Conservation (phyloP, 2,888 invertebrate species). For the Drosophila colorata region DNA sequence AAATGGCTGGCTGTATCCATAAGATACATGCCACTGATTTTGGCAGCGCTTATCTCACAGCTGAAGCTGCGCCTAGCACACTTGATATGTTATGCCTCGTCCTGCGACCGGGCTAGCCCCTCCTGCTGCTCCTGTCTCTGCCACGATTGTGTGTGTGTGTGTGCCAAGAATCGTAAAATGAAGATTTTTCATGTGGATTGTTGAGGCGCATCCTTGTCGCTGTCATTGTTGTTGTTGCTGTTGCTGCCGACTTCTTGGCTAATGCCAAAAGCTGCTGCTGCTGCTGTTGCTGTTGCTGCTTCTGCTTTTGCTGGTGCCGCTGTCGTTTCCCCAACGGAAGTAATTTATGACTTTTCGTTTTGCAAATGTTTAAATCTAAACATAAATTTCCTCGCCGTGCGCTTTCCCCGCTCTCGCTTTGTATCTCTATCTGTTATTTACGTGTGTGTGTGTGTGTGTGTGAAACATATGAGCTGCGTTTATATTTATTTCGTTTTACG, state of each 20-base stretch:
- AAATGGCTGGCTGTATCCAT: slow-evolving; percentile 75
- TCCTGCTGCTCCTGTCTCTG: slow-evolving; percentile 5
- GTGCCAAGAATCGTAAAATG: slow-evolving; percentile 78
- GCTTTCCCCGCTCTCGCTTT: slow-evolving; percentile 21
- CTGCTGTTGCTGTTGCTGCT: slow-evolving; percentile 15
- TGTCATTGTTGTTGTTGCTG: slow-evolving; percentile 49
- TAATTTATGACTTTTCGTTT: slow-evolving; percentile 82
- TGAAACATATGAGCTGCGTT: slow-evolving; percentile 71
- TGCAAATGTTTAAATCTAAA: slow-evolving; percentile 81
- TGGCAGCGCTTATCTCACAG: slow-evolving; percentile 72
- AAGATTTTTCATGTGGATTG: slow-evolving; percentile 81
- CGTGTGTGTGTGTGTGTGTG: slow-evolving; percentile 32
- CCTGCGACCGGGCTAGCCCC: slow-evolving; percentile 5
- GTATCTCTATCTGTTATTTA: slow-evolving; percentile 43
- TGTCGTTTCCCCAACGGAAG: slow-evolving; percentile 75
- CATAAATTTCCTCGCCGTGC: slow-evolving; percentile 69
- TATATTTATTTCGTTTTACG: slow-evolving; percentile 70
- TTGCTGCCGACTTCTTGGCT: slow-evolving; percentile 63
- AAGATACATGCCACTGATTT: slow-evolving; percentile 79
- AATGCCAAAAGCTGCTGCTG: slow-evolving; percentile 63
- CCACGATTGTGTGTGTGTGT: slow-evolving; percentile 26
- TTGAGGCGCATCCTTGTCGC: slow-evolving; percentile 55
- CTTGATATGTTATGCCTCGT: slow-evolving; percentile 54
- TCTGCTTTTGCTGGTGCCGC: slow-evolving; percentile 27
- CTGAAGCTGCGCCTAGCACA: slow-evolving; percentile 63